Base-by-base conservation (phyloP, 2,888 invertebrate species). In the Cryptophagus acutangulus region DNA sequence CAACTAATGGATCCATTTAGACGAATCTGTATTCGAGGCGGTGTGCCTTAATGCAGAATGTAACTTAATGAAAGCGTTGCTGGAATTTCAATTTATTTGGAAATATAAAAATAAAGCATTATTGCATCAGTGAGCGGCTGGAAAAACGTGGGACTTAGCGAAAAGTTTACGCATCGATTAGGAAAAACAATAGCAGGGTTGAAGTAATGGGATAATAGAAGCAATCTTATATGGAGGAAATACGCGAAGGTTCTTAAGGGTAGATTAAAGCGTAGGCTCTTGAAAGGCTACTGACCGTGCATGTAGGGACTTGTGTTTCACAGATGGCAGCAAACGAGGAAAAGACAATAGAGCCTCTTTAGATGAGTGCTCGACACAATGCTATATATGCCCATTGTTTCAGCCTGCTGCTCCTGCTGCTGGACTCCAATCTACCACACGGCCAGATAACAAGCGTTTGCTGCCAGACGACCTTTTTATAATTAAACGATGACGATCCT, bases 251-350 rank as follows among this genome's bases (percentile, higher is more conserved):
- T 45, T 28, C 40, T 39, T 37, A 33, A 36, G 45, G 36, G 42
- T 15, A 42, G 46, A 47, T 49, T 47, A 49, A 40, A 40, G 45
- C 37, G 40, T 37, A 41, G 48, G 41, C 47, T 41, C 51, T 51
- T 45, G 34, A 51, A 45, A 51, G 51, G 49, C 45, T 51, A 46
- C 45, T 51, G 51, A 49, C 51, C 51, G 47, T 47, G 42, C 38
- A 26, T 6, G 26, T 4, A 26, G 5, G n/a, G 26, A n/a, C 5
- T 4, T n/a, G n/a, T 26, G 3, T 26, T 3, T 5, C 24, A 40
- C 29, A 26, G 35, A 34, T 45, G 40, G 38, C 36, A 38, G 41
- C 18, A 26, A 26, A 12, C 26, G 12, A n/a, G 12, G 26, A 26
- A 31, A 46, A 52, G 48, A 52, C 52, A 52, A 52, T 52, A 42